Conservation (phyloP, 2,113 vertebrate species). For the Hydrolagus affinis region DNA sequence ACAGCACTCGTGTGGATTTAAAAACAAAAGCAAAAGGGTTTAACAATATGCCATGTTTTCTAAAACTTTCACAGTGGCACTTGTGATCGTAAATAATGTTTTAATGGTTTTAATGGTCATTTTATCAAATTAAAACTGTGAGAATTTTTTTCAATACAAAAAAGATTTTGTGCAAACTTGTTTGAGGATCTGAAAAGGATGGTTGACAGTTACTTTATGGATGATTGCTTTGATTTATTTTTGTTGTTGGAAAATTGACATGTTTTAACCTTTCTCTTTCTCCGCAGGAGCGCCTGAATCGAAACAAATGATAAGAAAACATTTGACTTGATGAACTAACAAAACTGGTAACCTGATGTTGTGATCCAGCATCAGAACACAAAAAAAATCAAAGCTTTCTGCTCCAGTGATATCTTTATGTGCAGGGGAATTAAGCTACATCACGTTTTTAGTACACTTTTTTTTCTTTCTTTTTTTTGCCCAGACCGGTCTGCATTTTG, state of each 20-base stretch:
- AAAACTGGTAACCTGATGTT: constrained; percentile 62
- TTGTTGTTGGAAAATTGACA: neutral
- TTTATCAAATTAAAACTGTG: neutral
- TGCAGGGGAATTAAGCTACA: constrained; percentile 71
- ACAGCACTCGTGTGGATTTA: neutral
- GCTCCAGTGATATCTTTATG: constrained; percentile 61
- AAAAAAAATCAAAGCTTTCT: constrained; percentile 60
- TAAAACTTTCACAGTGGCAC: neutral
- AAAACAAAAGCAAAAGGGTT: neutral
- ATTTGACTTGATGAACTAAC: constrained; percentile 41
- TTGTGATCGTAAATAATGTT: neutral
- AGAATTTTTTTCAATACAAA: neutral
- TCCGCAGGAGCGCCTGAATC: constrained; percentile 81
- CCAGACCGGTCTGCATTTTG: constrained; percentile 44
- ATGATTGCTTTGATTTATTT: constrained; percentile 27
- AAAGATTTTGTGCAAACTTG: neutral
- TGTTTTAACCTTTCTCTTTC: constrained; percentile 36
- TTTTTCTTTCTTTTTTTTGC: constrained; percentile 47
- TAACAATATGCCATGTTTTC: neutral
- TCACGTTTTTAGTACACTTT: constrained; percentile 61
- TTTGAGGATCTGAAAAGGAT: neutral
- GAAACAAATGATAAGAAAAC: constrained; percentile 78
- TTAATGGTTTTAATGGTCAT: neutral
- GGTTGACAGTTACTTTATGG: neutral
- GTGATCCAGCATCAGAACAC: constrained; percentile 61